Conservation (phyloP, 2,888 invertebrate species). For the Proisotoma minuta region DNA sequence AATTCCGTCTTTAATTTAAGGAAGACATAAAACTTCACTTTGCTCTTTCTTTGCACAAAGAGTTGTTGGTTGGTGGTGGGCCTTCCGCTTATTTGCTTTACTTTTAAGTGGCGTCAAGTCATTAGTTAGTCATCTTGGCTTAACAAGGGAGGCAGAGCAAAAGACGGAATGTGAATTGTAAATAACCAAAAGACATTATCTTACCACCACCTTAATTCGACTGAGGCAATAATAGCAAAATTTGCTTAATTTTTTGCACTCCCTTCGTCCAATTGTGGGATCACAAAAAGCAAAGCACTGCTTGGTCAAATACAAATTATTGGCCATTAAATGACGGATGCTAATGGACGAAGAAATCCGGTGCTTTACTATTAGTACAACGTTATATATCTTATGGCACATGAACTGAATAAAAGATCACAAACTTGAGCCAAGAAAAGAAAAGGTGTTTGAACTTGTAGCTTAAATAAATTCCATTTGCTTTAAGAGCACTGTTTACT, state of each 20-base stretch:
- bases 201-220: not conserved
- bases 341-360: conserved; percentile 15
- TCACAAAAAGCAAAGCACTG: too few relatives aligned
- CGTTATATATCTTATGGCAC: too few relatives aligned
- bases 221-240: not conserved
- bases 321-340: conserved; percentile 9
- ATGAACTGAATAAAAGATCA: conserved; percentile 14
- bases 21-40: conserved; percentile 8
- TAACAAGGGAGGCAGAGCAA: not conserved
- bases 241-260: not conserved
- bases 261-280: too few relatives aligned
- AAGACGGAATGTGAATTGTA: not conserved
- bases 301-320: conserved; percentile 16
- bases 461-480: conserved; percentile 37
- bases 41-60: conserved; percentile 7
- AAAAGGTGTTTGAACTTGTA: conserved; percentile 37
- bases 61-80: not conserved
- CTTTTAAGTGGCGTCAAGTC: conserved; percentile 16
- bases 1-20: too few relatives aligned
- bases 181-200: not conserved
- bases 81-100: conserved; percentile 12
- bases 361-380: too few relatives aligned
- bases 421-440: not conserved
- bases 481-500: conserved; percentile 40
- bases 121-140: conserved; percentile 4